A percentile compares a stretch with the other conserved stretches of the same genome.
Conservation (phyloP, 2,888 invertebrate genomes). For the Monopis laevigella region DNA sequence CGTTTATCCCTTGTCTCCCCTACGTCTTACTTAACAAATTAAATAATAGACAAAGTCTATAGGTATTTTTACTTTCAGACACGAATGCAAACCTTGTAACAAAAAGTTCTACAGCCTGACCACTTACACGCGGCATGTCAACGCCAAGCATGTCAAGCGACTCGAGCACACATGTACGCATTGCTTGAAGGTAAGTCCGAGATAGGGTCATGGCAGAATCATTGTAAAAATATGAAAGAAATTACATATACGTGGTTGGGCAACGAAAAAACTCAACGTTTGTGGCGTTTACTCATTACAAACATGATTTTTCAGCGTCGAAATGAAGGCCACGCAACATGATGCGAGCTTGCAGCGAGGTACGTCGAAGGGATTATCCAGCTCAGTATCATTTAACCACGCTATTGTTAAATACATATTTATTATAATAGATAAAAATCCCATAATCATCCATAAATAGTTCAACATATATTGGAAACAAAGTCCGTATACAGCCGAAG, state of each 20-base stretch:
- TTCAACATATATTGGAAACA: too few species aligned
- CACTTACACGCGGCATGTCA: background rate
- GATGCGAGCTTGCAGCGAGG: background rate
- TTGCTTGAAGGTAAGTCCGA: constrained; percentile 1
- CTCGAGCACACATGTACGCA: background rate
- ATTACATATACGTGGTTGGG: too few species aligned
- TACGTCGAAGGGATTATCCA: background rate
- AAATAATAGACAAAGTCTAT: too few species aligned
- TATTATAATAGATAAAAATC: too few species aligned
- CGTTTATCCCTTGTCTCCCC: too few species aligned
- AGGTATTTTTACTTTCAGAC: background rate
- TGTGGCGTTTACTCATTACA: too few species aligned
- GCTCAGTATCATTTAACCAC: background rate
- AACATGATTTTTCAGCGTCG: background rate
- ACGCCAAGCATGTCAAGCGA: background rate
- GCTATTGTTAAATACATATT: background rate
- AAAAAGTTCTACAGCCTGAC: constrained; percentile 5
- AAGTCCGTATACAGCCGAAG: too few species aligned
- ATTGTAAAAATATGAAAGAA: too few species aligned
- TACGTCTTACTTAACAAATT: too few species aligned
- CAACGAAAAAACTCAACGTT: too few species aligned
- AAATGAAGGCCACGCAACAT: background rate
- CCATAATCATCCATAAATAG: too few species aligned
- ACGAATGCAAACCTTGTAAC: background rate
- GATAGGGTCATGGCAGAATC: background rate